A percentile compares a stretch with the other conserved stretches of the same genome.
Evolutionary conservation across 2,888 invertebrate species (phyloP).

Genomic region (Bruchidius siliquastri): DNA sequence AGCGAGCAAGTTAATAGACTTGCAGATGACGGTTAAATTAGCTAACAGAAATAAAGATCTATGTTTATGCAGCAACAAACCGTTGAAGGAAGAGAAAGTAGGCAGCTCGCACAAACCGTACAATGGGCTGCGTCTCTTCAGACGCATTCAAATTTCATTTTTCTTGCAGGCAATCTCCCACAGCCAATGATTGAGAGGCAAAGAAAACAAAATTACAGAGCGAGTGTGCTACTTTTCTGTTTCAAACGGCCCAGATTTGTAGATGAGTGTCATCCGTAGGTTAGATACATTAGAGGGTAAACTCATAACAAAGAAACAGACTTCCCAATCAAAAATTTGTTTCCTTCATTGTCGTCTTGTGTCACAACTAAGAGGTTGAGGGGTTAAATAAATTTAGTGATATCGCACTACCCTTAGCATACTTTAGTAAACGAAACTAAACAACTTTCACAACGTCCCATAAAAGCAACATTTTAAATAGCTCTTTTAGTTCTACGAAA

Average conservation of each 20-base stretch:
- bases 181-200: neutral
- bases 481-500: too few species aligned
- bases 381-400: too few species aligned
- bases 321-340: too few species aligned
- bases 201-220: neutral
- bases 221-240: neutral
- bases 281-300: neutral
- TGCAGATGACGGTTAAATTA: neutral
- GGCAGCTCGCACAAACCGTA: neutral
- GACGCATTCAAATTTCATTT: neutral
- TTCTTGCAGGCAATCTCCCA: neutral
- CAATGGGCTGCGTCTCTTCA: neutral
- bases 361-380: too few species aligned
- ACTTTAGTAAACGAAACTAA: too few species aligned
- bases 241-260: constrained; percentile 5
- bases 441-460: too few species aligned
- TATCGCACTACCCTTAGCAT: too few species aligned
- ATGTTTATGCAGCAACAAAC: neutral
- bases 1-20: neutral
- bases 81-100: neutral
- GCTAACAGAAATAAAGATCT: neutral
- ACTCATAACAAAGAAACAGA: neutral
- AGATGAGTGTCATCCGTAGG: neutral
- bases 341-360: too few species aligned
- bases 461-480: too few species aligned